Evolutionary conservation across 2,113 vertebrate genomes (phyloP), one percentile per base, ranked within the genome.

Genomic region (Colius striatus): DNA sequence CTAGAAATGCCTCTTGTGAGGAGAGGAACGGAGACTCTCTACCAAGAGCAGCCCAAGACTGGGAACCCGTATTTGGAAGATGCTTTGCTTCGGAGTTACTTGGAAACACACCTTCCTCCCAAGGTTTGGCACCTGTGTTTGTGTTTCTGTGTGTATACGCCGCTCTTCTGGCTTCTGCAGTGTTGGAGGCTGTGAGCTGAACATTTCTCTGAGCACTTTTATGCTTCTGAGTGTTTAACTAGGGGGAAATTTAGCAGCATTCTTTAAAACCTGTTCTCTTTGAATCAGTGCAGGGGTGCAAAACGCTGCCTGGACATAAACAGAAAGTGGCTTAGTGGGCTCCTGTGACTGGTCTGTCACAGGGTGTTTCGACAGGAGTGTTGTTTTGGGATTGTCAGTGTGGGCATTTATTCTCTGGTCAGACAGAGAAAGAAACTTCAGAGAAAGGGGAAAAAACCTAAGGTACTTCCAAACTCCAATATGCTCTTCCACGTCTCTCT

Each of bases 61-160:
- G 97, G 97, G 78, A 98, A 98, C 85, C 97, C 41, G 1, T 98
- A 98, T 90, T 74, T 98, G 68, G 98, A 98, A 82, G 98, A 98
- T 67, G 92, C 96, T 65, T 94, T 98, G 80, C 98, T 98, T 54
- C 94, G 26, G 93, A 97, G 94, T 62, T 99, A 98, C 94, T 92
- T 98, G 90, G 97, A 89, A 71, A 95, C 97, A 71, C 97, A 98
- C 84, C 95, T 98, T 43, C 98, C 98, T 8, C 55, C 96, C 16
- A 58, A 98, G 98, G 98, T 98, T 83, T 94, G 97, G 22, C 2
- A 0, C 36, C 38, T 12, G 10, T 50, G 74, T 72, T n/a, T 77
- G 62, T 53, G 34, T 57, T 27, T 73, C 47, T 77, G 57, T 25
- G 38, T 13, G 74, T 73, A 30, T 6, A 6, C 32, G 6, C 45